phyloP scores from a whole-genome alignment of 2,888 invertebrate genomes.

The Polymixis flavicincta region DNA sequence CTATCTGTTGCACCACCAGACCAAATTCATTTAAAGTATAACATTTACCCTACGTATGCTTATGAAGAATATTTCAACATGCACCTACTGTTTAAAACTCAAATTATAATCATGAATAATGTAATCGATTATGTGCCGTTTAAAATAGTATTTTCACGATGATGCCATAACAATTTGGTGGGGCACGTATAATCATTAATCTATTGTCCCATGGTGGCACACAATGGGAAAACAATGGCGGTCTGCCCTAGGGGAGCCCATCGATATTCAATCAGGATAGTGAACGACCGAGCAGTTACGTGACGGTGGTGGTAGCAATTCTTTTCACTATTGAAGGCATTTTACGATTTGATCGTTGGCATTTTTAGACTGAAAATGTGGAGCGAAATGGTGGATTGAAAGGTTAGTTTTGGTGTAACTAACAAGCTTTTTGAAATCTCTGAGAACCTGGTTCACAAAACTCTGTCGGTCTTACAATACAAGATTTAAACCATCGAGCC shows the following conservation, averaged over 20 bases:
- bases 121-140: constrained; percentile 18
- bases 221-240: constrained; percentile 67
- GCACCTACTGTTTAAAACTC: neutral
- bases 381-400: constrained; percentile 31
- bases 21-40: neutral
- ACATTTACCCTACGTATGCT: neutral
- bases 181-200: constrained; percentile 63
- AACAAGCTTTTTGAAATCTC: neutral
- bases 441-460: no score
- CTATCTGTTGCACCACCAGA: neutral
- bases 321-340: constrained; percentile 61
- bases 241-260: constrained; percentile 61
- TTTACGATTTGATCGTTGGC: constrained; percentile 53
- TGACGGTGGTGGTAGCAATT: constrained; percentile 55
- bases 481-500: no score
- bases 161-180: constrained; percentile 57
- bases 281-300: constrained; percentile 63
- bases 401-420: neutral
- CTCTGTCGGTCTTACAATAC: neutral
- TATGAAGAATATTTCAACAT: neutral
- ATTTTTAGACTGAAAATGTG: constrained; percentile 37
- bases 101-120: neutral
- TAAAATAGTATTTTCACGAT: constrained; percentile 48
- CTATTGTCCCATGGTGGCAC: constrained; percentile 60
- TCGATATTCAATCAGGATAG: constrained; percentile 69